Base-by-base conservation (phyloP, 2,888 invertebrate genomes). In the Cephus pygmeus region DNA sequence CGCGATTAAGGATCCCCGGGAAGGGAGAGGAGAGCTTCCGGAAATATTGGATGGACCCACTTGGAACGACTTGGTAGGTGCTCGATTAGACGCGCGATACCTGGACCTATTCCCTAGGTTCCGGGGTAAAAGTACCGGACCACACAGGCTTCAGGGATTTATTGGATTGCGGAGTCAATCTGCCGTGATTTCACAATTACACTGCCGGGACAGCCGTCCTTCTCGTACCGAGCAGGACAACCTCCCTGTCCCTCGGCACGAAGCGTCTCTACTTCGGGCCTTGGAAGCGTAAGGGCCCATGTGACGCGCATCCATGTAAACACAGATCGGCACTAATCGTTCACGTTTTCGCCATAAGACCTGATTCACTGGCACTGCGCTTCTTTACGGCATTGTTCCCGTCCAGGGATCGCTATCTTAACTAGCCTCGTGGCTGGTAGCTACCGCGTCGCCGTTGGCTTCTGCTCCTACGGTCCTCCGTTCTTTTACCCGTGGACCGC, bases 271-370 rank as follows among this genome's bases (percentile, higher is more conserved):
- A 12, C 71, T 71, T 9, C 9, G 9, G 9, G 71, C 36, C 75
- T 76, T 35, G 79, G 80, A 73, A 75, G 69, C 79, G 76, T 78
- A 79, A 73, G 78, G 81, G 76, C 75, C 81, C 81, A 82, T 81
- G 82, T 84, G 77, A 81, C 77, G 81, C 76, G 81, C 81, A 79
- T 81, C 82, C 85, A 81, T 87, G 88, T 89, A 88, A 88, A 90
- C 89, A 88, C 86, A 85, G 87, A 85, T 87, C 85, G 86, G 83
- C 88, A 84, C 90, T 90, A 90, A 90, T 90, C 90, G 90, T 90
- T 90, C 90, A 90, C 90, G 90, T 90, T 90, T 90, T 90, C 87
- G 89, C 90, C 89, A 90, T 90, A 90, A 90, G 86, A 83, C 82
- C 86, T 87, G 89, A 88, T 88, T 89, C 89, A 87, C 85, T 83